Percentiles rank a stretch among this genome's conserved stretches.
These are phyloP conservation scores for Crypturellus undulatus DNA, from an alignment of 2,113 vertebrate species.

Conservation along the genomic window DNA sequence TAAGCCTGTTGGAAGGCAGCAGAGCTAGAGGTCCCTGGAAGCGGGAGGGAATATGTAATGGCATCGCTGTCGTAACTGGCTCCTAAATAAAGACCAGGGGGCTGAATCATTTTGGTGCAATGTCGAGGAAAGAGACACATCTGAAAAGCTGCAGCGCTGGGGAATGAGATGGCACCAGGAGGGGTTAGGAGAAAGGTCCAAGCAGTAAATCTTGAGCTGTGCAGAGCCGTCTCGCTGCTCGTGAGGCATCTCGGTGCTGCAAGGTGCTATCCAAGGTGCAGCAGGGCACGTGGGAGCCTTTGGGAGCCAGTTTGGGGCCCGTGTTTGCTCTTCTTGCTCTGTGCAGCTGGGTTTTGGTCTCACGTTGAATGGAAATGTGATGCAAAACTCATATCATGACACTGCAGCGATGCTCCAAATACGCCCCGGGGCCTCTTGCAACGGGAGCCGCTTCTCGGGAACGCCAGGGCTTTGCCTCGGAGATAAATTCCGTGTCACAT, in stretches of 20 bases:
- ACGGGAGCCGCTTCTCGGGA: background rate
- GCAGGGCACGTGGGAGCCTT: rapidly evolving
- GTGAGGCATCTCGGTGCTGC: rapidly evolving
- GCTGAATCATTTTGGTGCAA: background rate
- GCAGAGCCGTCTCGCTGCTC: rapidly evolving
- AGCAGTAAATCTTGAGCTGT: rapidly evolving
- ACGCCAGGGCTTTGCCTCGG: background rate
- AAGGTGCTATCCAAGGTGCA: background rate
- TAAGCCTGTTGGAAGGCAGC: background rate
- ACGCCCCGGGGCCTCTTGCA: background rate
- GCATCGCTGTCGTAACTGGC: background rate
- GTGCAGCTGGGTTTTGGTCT: background rate
- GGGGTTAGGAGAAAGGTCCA: background rate
- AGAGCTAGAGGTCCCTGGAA: background rate
- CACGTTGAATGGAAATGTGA: background rate
- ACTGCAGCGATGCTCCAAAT: background rate
- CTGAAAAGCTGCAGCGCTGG: background rate
- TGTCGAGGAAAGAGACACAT: background rate
- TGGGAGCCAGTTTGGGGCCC: background rate
- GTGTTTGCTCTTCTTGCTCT: background rate
- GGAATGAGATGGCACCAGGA: background rate
- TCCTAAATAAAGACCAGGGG: background rate
- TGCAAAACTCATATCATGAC: background rate
- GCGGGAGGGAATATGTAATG: background rate
- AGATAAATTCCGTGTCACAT: background rate